Evolutionary conservation across 2,888 invertebrate genomes (phyloP), one percentile per base, ranked within the genome.

Genomic region (Chymomyza caudatula): DNA sequence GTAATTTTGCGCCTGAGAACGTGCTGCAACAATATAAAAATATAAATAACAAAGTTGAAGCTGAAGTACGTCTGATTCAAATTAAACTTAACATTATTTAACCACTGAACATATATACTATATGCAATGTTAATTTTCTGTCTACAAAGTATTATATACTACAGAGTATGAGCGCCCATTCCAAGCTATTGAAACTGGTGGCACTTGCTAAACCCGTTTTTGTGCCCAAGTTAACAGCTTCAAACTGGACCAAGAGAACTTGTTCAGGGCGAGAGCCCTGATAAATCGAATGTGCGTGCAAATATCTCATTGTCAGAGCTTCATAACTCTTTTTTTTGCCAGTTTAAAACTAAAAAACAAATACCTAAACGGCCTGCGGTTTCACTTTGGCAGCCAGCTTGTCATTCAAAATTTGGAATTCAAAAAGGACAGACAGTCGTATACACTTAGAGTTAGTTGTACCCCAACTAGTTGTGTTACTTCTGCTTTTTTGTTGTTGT

Each of bases 131-230:
- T 25, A 25, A 25, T 25, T 4, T 25, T 25, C 11, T 37, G 11
- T 37, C 29, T 11, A 37, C 29, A 37, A 37, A 37, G 8, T 37
- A 8, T 8, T 8, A 8, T 37, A 37, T 37, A 37, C 29, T n/a
- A n/a, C n/a, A n/a, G n/a, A 37, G 11, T 37, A 11, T 37, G 5
- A 37, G 29, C 11, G 11, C 29, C 29, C 11, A 37, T 37, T 37
- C 3, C 8, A 11, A 37, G 11, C 29, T 53, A n/a, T 23, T 43
- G 44, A 66, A 82, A 69, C 69, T 61, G 69, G 73, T 71, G 63
- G 44, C 67, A 67, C 80, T 69, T 63, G 86, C 63, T 58, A 43
- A 83, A 80, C 80, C 72, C 54, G 80, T 81, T 81, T 69, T 53
- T 4, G 53, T 22, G 15, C 49, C 20, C 23, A 37, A 37, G 29